A percentile compares a stretch with the other conserved stretches of the same genome.
phyloP scores from a whole-genome alignment of 2,113 vertebrate species.

The Cebidichthys violaceus region DNA sequence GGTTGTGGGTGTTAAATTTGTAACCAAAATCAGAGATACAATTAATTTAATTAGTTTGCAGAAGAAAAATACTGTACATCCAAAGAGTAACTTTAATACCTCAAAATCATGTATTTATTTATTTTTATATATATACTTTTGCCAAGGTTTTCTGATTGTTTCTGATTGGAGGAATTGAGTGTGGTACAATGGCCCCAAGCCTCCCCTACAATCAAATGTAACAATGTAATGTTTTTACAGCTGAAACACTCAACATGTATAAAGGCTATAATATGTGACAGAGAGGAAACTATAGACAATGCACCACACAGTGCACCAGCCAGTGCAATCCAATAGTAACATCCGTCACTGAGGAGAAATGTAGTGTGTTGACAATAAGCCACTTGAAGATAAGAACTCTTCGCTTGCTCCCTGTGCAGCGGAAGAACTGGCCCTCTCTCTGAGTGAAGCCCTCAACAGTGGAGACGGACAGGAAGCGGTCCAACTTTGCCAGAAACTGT shows the following conservation, averaged over 20 bases:
- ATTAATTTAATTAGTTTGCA: background rate
- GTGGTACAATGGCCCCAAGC: background rate
- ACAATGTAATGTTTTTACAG: background rate
- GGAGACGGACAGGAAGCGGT: conserved; percentile 82
- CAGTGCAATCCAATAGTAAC: background rate
- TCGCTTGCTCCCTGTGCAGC: conserved; percentile 68
- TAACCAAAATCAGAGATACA: background rate
- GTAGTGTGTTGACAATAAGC: background rate
- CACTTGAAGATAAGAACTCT: background rate
- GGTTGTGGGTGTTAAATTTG: background rate
- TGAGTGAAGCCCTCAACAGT: conserved; percentile 83
- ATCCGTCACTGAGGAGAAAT: background rate
- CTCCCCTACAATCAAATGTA: background rate
- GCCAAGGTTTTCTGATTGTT: background rate
- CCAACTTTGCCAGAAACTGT: conserved; percentile 77
- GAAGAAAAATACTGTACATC: background rate
- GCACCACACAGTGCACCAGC: background rate
- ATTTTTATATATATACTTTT: background rate
- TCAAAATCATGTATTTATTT: background rate
- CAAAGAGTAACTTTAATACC: background rate
- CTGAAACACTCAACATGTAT: background rate
- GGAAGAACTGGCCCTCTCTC: conserved; percentile 80
- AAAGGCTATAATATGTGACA: background rate
- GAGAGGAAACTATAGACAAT: background rate
- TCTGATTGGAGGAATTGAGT: background rate